Evolutionary conservation across 2,797 vertebrate species (phyloP), one percentile per base, ranked within the genome.

Genomic region (Enteromius viviparus): DNA sequence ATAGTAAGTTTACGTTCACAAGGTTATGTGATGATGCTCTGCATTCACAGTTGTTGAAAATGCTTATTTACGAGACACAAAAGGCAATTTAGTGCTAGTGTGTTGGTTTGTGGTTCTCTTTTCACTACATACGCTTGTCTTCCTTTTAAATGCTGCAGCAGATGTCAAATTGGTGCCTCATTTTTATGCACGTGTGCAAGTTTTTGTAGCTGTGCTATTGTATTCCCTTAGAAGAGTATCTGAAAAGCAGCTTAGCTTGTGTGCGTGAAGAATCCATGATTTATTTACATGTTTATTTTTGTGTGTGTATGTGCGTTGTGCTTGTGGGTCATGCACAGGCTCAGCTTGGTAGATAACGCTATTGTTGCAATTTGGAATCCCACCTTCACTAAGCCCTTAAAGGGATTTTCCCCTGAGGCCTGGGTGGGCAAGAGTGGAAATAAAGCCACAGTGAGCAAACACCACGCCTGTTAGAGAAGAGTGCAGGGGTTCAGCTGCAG

Each of bases 311-410:
- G 32, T 70, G 79, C 4, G 65, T 78, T 34, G 47, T 34, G 76
- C 26, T 58, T 66, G 72, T 49, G 23, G 83, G 76, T 82, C 70
- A 76, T 47, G 53, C 53, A 47, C 37, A 45, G 9, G 74, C 74
- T 77, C 40, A 76, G 81, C 14, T 64, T 78, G 76, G 55, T 76
- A 45, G 76, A 84, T 81, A 79, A 83, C 8, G 6, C 85, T 87
- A 62, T 85, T 71, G 88, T 53, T 72, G 79, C 84, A 75, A 53
- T 78, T 64, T 82, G 49, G 49, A 47, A 78, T 79, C 78, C 76
- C 68, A 70, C 65, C 29, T 58, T 87, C 53, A 40, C 70, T 86
- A 89, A 88, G 80, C 87, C 78, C 72, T 85, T 86, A 87, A 86
- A 84, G 42, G 64, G 85, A 86, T 89, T 89, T 87, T 85, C 76